Evolutionary conservation across 2,113 vertebrate genomes (phyloP), one percentile per base, ranked within the genome.

Genomic region (Sisor rabdophorus): DNA sequence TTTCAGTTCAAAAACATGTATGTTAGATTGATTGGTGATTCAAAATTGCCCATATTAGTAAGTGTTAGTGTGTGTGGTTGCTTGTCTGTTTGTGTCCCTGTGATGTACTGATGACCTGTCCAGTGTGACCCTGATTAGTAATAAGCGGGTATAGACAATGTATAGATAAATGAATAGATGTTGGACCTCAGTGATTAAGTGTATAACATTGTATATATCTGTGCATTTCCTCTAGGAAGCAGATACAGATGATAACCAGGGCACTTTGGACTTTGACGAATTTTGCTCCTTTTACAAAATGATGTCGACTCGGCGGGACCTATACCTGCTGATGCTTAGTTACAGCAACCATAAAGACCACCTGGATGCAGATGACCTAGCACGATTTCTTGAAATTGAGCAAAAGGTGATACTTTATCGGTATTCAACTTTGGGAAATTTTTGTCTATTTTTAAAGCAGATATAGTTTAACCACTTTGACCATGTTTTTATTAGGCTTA

Each of bases 271-370:
- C 85, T 99, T 98, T 0, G 97, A 98, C 22, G 97, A 99, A 88
- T 98, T 98, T 91, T 98, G 97, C 19, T 91, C 96, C 73, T 98
- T 99, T 88, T 99, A 98, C 86, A 98, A 98, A 91, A 95, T 93
- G 94, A 98, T 99, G 95, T 99, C 97, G 0, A 99, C 97, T 0
- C 93, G 97, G 10, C 91, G 96, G 0, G 97, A 99, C 52, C 89
- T 99, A 64, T 98, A 99, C 87, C 92, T 99, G 73, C 94, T 99
- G 22, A 92, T 99, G 96, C 94, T 99, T 78, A 93, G 94, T 86
- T 97, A 99, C 91, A 97, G 97, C 86, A 93, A 94, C 89, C 96
- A 95, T 89, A 98, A 98, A 86, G 97, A 98, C 85, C 92, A 96
- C 86, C 85, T 99, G 20, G 92, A 95, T 9, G 55, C 89, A 0